Evolutionary conservation across 2,888 invertebrate genomes (phyloP).

Genomic region (Brachyopa scutellaris): DNA sequence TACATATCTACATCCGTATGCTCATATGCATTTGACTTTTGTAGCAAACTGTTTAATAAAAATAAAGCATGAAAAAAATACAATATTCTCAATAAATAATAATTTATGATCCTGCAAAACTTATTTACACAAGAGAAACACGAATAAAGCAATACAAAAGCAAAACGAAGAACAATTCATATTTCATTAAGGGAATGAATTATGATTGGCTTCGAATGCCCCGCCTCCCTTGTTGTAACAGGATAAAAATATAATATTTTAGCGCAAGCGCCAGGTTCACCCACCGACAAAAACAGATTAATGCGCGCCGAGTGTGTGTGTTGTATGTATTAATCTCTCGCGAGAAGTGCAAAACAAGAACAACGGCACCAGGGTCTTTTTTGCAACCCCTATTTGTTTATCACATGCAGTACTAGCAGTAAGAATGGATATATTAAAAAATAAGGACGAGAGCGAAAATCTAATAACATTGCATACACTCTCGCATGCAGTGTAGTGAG

Average conservation of each 20-base stretch:
- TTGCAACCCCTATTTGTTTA: slow-evolving; percentile 61
- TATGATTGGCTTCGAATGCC: slow-evolving; percentile 75
- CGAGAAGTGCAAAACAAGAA: slow-evolving; percentile 55
- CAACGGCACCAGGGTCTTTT: slow-evolving; percentile 24
- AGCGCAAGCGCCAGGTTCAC: slow-evolving; percentile 79
- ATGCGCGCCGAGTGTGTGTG: slow-evolving; percentile 56
- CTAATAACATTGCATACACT: slow-evolving; percentile 68
- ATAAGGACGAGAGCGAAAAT: slow-evolving; percentile 55
- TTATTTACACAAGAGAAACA: slow-evolving; percentile 61
- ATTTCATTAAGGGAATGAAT: slow-evolving; percentile 68
- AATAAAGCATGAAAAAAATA: too few relatives aligned
- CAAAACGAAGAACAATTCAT: slow-evolving; percentile 68
- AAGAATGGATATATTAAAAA: slow-evolving; percentile 24
- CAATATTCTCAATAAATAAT: too few relatives aligned
- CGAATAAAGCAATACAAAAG: slow-evolving; percentile 69
- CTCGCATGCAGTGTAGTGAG: slow-evolving; percentile 39
- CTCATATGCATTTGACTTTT: too few relatives aligned
- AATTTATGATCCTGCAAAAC: too few relatives aligned
- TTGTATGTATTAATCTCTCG: slow-evolving; percentile 56
- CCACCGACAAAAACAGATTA: slow-evolving; percentile 34
- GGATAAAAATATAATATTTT: slow-evolving; percentile 81
- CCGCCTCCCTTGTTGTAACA: slow-evolving; percentile 77
- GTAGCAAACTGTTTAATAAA: too few relatives aligned
- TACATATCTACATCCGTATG: too few relatives aligned
- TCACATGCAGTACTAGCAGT: slow-evolving; percentile 51